These are phyloP conservation scores for Spialia ferax DNA, from an alignment of 2,888 invertebrate genomes.

Conservation along the genomic window DNA sequence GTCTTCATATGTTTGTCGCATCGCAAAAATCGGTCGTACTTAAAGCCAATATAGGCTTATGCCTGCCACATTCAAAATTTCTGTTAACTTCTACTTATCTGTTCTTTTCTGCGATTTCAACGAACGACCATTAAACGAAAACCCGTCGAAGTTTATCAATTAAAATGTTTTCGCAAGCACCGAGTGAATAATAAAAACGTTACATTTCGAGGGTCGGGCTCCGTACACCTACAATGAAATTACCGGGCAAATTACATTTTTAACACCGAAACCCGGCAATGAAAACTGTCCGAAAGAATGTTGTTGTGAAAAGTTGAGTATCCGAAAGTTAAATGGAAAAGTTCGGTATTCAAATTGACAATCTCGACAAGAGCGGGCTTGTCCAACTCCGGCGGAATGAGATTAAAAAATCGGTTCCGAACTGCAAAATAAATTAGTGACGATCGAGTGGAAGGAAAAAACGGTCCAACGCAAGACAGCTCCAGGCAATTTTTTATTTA, in stretches of 20 bases:
- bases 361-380: constrained; percentile 62
- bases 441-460: constrained; percentile 31
- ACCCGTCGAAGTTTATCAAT: constrained; percentile 36
- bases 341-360: constrained; percentile 80
- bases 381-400: constrained; percentile 53
- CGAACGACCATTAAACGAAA: constrained; percentile 11
- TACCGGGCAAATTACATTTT: constrained; percentile 59
- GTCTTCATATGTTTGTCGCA: no score
- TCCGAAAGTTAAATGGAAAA: constrained; percentile 82
- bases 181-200: constrained; percentile 33
- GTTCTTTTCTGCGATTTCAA: neutral
- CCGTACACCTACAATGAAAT: constrained; percentile 28
- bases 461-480: constrained; percentile 21
- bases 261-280: constrained; percentile 58
- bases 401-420: constrained; percentile 61
- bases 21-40: no score
- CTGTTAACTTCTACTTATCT: no score
- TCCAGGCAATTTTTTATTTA: constrained; percentile 40
- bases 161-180: constrained; percentile 29
- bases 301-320: constrained; percentile 64
- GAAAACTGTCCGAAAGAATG: constrained; percentile 56
- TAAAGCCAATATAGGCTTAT: neutral
- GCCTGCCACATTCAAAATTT: no score
- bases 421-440: constrained; percentile 41
- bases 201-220: constrained; percentile 23